phyloP scores from a whole-genome alignment of 64 coral and sea anemone genomes.

The Platygyra sinensis region DNA sequence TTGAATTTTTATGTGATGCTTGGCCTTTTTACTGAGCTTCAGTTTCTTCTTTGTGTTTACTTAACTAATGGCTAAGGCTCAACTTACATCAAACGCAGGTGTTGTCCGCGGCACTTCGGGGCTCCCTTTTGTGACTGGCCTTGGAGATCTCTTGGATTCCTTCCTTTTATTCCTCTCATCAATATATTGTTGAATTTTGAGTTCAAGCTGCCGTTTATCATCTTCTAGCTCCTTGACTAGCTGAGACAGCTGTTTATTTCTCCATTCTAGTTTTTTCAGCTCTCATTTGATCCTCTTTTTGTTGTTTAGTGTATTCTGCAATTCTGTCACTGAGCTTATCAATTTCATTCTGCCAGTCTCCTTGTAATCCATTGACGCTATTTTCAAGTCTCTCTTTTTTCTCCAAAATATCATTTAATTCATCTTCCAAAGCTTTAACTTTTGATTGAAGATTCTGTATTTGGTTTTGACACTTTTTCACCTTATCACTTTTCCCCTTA shows the following conservation, averaged over 20 bases:
- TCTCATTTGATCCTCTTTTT: constrained; percentile 63
- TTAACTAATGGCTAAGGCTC: too few species aligned
- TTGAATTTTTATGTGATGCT: too few species aligned
- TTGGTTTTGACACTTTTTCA: constrained; percentile 67
- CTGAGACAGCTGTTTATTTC: constrained; percentile 80
- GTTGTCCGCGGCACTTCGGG: constrained; percentile 78
- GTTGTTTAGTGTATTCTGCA: constrained; percentile 62
- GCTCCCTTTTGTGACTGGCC: constrained; percentile 39
- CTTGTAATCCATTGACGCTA: constrained; percentile 49
- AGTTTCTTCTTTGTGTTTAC: too few species aligned
- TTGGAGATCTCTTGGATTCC: constrained; percentile 45
- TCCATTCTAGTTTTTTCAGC: constrained; percentile 78
- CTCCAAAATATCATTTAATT: constrained; percentile 53
- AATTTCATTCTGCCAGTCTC: constrained; percentile 79
- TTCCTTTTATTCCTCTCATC: constrained; percentile 80
- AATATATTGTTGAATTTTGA: constrained; percentile 73
- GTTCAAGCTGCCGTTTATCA: constrained; percentile 67
- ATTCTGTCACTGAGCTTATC: constrained; percentile 62
- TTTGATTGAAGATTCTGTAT: constrained; percentile 69
- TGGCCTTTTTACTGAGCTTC: too few species aligned
- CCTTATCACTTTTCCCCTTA: constrained; percentile 66
- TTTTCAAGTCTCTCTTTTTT: constrained; percentile 66
- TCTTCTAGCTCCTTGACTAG: constrained; percentile 63
- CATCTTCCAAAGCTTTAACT: constrained; percentile 66
- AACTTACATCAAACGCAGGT: constrained; percentile 69